phyloP scores from a whole-genome alignment of 2,797 vertebrate species.

The Glyptemys insculpta region DNA sequence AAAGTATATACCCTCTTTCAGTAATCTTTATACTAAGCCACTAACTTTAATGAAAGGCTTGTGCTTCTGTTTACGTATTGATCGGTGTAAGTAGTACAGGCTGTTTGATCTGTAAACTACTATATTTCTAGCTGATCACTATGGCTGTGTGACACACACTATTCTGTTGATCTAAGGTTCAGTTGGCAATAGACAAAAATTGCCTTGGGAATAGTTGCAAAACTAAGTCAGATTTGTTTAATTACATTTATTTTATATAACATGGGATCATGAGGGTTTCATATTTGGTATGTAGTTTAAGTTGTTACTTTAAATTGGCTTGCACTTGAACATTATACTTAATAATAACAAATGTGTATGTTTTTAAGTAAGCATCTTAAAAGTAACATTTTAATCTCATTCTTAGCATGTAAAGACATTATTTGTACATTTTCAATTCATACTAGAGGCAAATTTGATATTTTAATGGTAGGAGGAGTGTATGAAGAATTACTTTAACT shows the following conservation, averaged over 20 bases:
- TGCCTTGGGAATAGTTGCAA: not conserved
- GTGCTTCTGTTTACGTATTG: not conserved
- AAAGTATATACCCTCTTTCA: not conserved
- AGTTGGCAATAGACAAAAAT: not conserved
- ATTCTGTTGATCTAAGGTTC: not conserved
- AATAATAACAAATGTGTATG: not conserved
- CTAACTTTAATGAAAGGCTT: not conserved
- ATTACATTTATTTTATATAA: not conserved
- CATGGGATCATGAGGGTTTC: no score
- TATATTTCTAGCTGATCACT: not conserved
- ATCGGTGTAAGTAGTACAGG: not conserved
- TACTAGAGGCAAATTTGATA: not conserved
- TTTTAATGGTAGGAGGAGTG: not conserved
- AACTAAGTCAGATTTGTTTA: not conserved
- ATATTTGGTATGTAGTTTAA: not conserved
- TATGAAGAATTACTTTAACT: not conserved
- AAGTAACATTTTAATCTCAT: not conserved
- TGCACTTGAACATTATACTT: not conserved
- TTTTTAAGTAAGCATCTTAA: not conserved
- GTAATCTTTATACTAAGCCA: not conserved
- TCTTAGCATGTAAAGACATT: not conserved
- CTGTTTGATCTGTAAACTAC: not conserved
- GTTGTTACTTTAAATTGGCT: not conserved
- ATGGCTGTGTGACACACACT: not conserved
- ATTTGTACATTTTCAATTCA: not conserved